Conservation (phyloP, 2,888 invertebrate species). For the Anodontia alba region DNA sequence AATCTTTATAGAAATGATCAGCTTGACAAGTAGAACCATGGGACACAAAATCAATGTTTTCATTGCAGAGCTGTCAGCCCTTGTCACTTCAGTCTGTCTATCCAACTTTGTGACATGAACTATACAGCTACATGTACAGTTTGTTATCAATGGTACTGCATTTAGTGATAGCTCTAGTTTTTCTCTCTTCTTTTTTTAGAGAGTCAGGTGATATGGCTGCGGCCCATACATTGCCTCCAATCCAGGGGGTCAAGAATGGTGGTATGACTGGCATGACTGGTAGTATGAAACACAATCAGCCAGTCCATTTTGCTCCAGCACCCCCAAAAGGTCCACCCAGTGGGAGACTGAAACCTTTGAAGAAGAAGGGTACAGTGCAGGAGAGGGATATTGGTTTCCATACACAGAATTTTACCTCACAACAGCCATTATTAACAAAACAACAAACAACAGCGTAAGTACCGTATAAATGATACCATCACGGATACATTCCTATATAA, state of each 20-base stretch:
- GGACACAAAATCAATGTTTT: no score
- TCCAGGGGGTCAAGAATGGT: constrained; percentile 62
- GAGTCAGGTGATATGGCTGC: constrained; percentile 72
- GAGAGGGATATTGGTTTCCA: constrained; percentile 72
- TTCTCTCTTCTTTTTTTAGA: not conserved
- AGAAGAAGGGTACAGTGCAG: constrained; percentile 58
- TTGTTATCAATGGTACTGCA: no score
- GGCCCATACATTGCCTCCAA: constrained; percentile 74
- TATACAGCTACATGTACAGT: no score
- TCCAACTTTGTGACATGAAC: no score
- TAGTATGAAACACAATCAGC: constrained; percentile 58
- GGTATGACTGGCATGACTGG: constrained; percentile 50
- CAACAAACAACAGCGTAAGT: constrained; percentile 79
- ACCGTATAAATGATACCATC: no score
- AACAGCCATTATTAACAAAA: constrained; percentile 76
- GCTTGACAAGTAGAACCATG: no score
- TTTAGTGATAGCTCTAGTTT: no score
- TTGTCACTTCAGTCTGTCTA: no score
- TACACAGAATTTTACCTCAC: constrained; percentile 71
- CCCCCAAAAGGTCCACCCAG: constrained; percentile 68
- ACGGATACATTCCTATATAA: no score
- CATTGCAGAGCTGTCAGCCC: no score
- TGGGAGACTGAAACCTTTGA: constrained; percentile 69
- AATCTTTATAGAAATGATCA: no score
- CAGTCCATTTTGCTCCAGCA: constrained; percentile 65